phyloP scores from a whole-genome alignment of 2,888 invertebrate species.

The Phalera bucephala region DNA sequence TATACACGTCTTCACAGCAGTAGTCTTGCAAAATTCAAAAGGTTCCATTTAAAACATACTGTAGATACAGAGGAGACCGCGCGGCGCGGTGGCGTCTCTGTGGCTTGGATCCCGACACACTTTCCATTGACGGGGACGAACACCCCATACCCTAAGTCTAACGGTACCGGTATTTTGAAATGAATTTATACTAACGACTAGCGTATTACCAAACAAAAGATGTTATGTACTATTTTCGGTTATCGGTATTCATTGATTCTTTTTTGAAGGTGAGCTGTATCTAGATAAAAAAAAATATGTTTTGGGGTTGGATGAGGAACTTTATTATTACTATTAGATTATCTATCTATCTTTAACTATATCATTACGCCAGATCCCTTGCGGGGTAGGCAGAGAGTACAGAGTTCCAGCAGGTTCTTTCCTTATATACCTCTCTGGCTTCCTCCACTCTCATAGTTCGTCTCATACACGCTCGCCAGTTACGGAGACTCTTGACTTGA shows the following conservation, averaged over 20 bases:
- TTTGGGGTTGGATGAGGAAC: no score
- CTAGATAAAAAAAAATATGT: no score
- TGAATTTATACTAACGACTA: conserved; percentile 37
- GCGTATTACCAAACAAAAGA: conserved; percentile 26
- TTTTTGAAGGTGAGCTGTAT: not conserved
- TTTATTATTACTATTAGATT: no score
- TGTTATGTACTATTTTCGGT: conserved; percentile 20
- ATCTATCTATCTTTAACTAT: no score
- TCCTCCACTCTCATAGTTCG: no score
- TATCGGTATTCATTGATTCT: conserved; percentile 6
- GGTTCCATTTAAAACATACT: conserved; percentile 28
- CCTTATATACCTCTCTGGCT: no score
- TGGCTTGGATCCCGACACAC: conserved; percentile 75
- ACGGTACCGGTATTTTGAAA: conserved; percentile 31
- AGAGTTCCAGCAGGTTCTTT: no score
- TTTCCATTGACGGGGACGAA: conserved; percentile 72
- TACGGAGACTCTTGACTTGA: no score
- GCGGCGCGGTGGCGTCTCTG: conserved; percentile 55
- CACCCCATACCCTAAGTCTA: conserved; percentile 35
- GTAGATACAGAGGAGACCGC: conserved; percentile 24
- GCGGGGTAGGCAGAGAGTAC: no score
- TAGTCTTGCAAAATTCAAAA: conserved; percentile 20
- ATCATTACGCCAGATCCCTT: no score
- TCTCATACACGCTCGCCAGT: no score
- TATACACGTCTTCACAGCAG: conserved; percentile 7